Percentiles rank a stretch among this genome's conserved stretches.
Conservation (phyloP, 2,888 invertebrate genomes). For the Julus scandinavius region DNA sequence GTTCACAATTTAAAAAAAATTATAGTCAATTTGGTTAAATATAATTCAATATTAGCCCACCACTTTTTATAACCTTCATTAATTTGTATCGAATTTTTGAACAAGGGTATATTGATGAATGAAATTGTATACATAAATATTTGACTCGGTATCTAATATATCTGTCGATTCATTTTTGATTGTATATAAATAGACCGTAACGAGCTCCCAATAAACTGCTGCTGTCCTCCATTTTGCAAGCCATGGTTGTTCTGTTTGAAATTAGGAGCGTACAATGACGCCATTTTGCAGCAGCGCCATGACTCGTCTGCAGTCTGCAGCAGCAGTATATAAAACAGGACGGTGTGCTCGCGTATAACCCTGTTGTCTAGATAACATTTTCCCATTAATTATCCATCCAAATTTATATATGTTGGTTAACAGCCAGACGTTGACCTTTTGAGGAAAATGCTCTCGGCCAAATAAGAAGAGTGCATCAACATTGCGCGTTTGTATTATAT, state of each 20-base stretch:
- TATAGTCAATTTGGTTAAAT: too few relatives aligned
- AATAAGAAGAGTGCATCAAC: not conserved
- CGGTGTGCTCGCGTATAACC: not conserved
- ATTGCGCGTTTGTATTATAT: not conserved
- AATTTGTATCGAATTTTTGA: too few relatives aligned
- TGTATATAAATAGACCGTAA: too few relatives aligned
- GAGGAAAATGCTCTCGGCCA: not conserved
- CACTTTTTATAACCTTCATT: too few relatives aligned
- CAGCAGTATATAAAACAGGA: not conserved
- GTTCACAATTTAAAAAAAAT: too few relatives aligned
- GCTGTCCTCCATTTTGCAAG: too few relatives aligned
- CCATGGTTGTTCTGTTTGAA: not conserved
- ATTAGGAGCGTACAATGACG: not conserved
- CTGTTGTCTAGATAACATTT: not conserved
- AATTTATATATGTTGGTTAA: not conserved
- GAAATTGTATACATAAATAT: too few relatives aligned
- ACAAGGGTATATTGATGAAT: too few relatives aligned
- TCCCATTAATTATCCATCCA: constrained; percentile 19
- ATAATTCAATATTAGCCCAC: too few relatives aligned
- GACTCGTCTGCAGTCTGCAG: not conserved
- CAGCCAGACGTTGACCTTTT: constrained; percentile 33
- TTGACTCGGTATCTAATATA: too few relatives aligned
- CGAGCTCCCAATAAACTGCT: too few relatives aligned
- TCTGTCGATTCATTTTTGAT: too few relatives aligned
- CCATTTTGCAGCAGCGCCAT: not conserved